A percentile compares a stretch with the other conserved stretches of the same genome.
Evolutionary conservation across 2,888 invertebrate species (phyloP).

Genomic region (Lasioglossum vierecki): DNA sequence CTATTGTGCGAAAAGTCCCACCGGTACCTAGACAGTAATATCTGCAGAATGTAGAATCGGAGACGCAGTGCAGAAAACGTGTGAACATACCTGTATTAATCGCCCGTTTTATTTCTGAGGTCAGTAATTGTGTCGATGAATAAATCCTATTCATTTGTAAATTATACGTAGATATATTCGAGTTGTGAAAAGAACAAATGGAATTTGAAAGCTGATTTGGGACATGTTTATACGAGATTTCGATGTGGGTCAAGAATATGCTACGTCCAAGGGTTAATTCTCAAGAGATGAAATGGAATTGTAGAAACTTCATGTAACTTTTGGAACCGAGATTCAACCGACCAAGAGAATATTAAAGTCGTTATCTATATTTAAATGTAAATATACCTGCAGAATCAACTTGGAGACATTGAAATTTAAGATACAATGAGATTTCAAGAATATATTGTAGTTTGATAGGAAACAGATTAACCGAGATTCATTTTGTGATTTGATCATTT

Average conservation of each 20-base stretch:
- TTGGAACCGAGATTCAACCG: background rate
- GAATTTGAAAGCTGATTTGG: background rate
- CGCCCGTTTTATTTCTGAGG: background rate
- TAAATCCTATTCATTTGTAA: background rate
- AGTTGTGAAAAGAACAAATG: background rate
- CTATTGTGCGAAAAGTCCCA: background rate
- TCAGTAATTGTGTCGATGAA: background rate
- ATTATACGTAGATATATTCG: background rate
- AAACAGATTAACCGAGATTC: background rate
- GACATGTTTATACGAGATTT: background rate
- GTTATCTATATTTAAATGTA: background rate
- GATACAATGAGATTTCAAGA: background rate
- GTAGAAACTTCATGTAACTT: background rate
- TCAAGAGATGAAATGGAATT: background rate
- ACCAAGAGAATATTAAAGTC: background rate
- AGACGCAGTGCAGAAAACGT: background rate
- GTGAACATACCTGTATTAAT: background rate
- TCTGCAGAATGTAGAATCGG: background rate
- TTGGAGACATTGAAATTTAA: background rate
- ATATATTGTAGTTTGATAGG: background rate
- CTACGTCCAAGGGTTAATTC: background rate
- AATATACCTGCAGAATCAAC: background rate
- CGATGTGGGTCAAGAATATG: background rate
- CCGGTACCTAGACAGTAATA: background rate
- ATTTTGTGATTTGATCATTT: background rate